Percentiles rank a stretch among this genome's conserved stretches.
These are phyloP conservation scores for Diplodus sargus DNA, from an alignment of 2,797 vertebrate species.

Conservation along the genomic window DNA sequence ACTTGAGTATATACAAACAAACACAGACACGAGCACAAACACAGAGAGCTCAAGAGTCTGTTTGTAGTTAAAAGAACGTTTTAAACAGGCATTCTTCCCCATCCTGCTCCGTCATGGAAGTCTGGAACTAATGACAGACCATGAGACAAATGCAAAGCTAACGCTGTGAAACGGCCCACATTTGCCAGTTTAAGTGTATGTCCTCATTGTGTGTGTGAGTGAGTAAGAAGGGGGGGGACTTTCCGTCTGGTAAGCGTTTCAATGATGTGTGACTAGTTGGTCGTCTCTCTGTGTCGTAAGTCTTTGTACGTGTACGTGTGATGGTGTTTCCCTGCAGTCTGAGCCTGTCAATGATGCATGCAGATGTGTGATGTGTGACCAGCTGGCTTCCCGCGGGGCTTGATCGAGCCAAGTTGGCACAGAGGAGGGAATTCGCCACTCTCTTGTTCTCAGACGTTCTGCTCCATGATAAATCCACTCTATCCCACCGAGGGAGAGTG, in stretches of 20 bases:
- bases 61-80: conserved; percentile 43
- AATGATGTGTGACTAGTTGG: conserved; percentile 32
- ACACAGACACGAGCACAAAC: conserved; percentile 8
- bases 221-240: conserved; percentile 21
- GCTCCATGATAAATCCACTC: conserved; percentile 72
- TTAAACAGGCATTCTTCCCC: conserved; percentile 14
- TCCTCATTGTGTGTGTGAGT: conserved; percentile 10
- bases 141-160: conserved; percentile 31
- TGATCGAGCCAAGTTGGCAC: conserved; percentile 74
- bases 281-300: conserved; percentile 23
- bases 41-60: conserved; percentile 23
- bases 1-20: conserved; percentile 43
- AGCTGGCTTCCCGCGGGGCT: conserved; percentile 43
- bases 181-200: conserved; percentile 28
- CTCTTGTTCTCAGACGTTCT: conserved; percentile 74
- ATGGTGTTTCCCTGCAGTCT: conserved; percentile 31
- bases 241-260: conserved; percentile 42
- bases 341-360: conserved; percentile 37
- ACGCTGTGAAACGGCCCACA: conserved; percentile 31
- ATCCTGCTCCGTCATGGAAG: conserved; percentile 29
- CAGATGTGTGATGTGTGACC: conserved; percentile 55
- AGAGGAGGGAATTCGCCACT: conserved; percentile 73
- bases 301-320: conserved; percentile 18
- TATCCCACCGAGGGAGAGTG: conserved; percentile 11
- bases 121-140: conserved; percentile 41